Base-by-base conservation (phyloP, 2,797 vertebrate genomes). In the Halcyon leucocephala region DNA sequence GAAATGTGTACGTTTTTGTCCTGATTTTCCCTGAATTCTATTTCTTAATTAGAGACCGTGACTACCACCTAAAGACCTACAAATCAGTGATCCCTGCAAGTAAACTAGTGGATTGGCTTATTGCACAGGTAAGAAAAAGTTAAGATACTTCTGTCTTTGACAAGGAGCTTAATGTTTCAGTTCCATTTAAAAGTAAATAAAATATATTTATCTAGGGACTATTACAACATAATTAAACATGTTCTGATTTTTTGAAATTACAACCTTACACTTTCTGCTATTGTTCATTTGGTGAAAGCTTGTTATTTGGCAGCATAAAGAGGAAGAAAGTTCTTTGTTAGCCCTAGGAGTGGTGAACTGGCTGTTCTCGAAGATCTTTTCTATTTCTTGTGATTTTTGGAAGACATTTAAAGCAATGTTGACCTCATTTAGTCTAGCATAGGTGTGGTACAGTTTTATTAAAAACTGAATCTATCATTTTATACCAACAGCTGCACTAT, bases 61-160 rank as follows among this genome's bases (percentile, higher is more conserved):
- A 99, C 94, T 98, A 99, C 89, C 99, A 99, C 90, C 97, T 99
- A 89, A 99, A 99, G 98, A 99, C 99, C 4, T 99, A 99, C 96
- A 99, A 99, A 95, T 99, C 99, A 4, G 99, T 99, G 90, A 98
- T 99, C 58, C 99, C 99, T 13, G 99, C 99, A 37, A 98, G 98
- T 97, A 99, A 99, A 97, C 98, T 99, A 67, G 99, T 99, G 85
- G 99, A 99, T 90, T 99, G 99, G 99, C 98, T 99, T 8, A 97
- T 99, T 85, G 98, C 98, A 71, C 99, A 99, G 99, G 99, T 99
- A 98, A 95, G 96, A 46, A 71, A 70, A 64, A 54, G 35, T 83
- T 62, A 54, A 78, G 14, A 60, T 54, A 17, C 18, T 79, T 22
- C 12, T 76, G 12, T 62, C 22, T 69, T 90, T 86, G 67, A n/a